phyloP scores from a whole-genome alignment of 2,797 vertebrate genomes.

The Arrhamphus sclerolepis region DNA sequence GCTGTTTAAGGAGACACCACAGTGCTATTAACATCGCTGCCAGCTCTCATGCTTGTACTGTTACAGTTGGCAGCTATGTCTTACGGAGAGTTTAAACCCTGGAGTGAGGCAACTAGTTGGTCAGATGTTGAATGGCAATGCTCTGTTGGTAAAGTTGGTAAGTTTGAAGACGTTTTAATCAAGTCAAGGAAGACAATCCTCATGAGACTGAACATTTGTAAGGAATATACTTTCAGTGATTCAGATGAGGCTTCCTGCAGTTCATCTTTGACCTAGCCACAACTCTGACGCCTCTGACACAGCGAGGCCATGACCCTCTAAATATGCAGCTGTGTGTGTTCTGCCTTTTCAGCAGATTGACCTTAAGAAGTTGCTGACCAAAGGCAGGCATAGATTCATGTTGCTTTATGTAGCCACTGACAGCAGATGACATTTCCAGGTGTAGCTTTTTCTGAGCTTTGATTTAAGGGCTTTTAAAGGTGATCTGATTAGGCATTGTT shows the following conservation, averaged over 20 bases:
- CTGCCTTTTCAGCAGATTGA: slow-evolving; percentile 31
- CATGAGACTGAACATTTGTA: slow-evolving; percentile 1
- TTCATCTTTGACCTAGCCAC: slow-evolving; percentile 8
- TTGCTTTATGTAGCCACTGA: slow-evolving; percentile 39
- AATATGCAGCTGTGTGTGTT: slow-evolving; percentile 43
- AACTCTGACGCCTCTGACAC: slow-evolving; percentile 27
- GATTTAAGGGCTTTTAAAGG: slow-evolving; percentile 63
- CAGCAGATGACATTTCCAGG: slow-evolving; percentile 50
- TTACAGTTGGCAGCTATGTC: too few relatives aligned
- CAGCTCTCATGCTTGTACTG: too few relatives aligned
- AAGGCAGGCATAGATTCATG: slow-evolving; percentile 33
- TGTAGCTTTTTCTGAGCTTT: slow-evolving; percentile 44
- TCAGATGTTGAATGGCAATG: too few relatives aligned
- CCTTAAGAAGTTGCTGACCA: slow-evolving; percentile 59
- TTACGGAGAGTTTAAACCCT: too few relatives aligned
- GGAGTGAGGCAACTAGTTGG: too few relatives aligned
- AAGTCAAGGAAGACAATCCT: not conserved
- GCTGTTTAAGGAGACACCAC: too few relatives aligned
- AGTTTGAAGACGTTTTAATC: too few relatives aligned
- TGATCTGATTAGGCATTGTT: slow-evolving; percentile 59
- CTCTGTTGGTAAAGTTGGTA: too few relatives aligned
- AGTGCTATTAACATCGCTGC: too few relatives aligned
- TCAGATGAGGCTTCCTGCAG: not conserved
- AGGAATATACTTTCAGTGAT: slow-evolving; percentile 12
- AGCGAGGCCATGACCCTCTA: slow-evolving; percentile 29